phyloP scores from a whole-genome alignment of 2,888 invertebrate species.

The Phragmatobia fuliginosa region DNA sequence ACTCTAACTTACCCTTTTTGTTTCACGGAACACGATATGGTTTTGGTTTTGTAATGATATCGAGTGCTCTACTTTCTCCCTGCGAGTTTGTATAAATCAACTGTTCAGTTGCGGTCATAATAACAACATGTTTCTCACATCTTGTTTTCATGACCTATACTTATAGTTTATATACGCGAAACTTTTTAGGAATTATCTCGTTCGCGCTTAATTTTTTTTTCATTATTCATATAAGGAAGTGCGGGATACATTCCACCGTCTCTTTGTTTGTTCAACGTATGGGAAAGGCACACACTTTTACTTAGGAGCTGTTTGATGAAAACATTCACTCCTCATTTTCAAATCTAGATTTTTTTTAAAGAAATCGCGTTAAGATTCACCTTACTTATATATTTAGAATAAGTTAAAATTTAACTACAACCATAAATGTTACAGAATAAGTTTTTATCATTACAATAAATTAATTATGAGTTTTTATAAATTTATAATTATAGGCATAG shows the following conservation, averaged over 20 bases:
- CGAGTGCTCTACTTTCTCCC: background rate
- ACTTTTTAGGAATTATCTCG: constrained; percentile 17
- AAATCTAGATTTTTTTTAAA: constrained; percentile 32
- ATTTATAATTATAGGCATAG: background rate
- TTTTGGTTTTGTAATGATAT: background rate
- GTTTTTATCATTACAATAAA: constrained; percentile 6
- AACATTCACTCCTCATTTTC: constrained; percentile 38
- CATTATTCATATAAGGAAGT: constrained; percentile 26
- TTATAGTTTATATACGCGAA: background rate
- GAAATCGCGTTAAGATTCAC: constrained; percentile 40
- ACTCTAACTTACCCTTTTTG: background rate
- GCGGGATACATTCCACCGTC: constrained; percentile 46
- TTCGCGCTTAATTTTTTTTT: constrained; percentile 26
- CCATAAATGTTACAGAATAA: constrained; percentile 49
- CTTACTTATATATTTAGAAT: constrained; percentile 34
- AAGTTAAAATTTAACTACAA: constrained; percentile 35
- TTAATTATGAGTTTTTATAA: background rate
- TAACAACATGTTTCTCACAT: background rate
- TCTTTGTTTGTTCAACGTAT: constrained; percentile 37
- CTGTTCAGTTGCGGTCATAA: background rate
- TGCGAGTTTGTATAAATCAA: background rate
- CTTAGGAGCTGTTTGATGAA: constrained; percentile 44
- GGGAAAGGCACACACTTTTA: constrained; percentile 54
- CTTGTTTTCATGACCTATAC: too few species aligned
- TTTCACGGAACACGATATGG: background rate